These are phyloP conservation scores for Mesorhabditis spiculigera DNA, from an alignment of 2,888 invertebrate species.

Conservation along the genomic window DNA sequence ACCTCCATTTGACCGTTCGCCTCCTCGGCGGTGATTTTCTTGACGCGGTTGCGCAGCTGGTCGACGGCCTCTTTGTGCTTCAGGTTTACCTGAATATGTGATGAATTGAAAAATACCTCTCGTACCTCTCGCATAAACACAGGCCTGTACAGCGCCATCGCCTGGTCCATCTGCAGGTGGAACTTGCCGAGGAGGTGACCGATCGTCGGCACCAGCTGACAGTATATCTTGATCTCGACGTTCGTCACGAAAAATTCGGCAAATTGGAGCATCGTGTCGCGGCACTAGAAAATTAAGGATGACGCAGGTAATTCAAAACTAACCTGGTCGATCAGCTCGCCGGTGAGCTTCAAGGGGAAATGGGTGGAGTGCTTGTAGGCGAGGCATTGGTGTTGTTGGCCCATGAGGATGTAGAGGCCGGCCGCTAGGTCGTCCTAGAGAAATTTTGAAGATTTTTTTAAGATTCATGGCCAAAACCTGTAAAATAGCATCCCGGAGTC, in stretches of 20 bases:
- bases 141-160: conserved; percentile 85
- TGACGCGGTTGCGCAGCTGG: no score
- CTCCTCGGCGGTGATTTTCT: neutral
- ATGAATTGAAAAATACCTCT: no score
- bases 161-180: conserved; percentile 89
- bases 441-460: neutral
- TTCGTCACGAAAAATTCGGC: conserved; percentile 90
- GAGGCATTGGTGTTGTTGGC: conserved; percentile 93
- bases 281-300: conserved; percentile 72
- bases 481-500: conserved; percentile 89
- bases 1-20: neutral
- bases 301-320: conserved; percentile 7
- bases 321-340: conserved; percentile 70
- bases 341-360: conserved; percentile 73
- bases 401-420: conserved; percentile 85
- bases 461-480: conserved; percentile 64
- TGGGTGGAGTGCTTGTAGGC: conserved; percentile 67
- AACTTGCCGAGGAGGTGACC: conserved; percentile 69
- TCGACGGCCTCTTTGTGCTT: no score
- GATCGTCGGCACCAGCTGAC: conserved; percentile 29
- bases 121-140: conserved; percentile 19
- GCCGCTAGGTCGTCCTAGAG: conserved; percentile 58
- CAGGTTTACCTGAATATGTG: conserved; percentile 6
- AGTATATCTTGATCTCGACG: conserved; percentile 89
- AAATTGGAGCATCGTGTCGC: conserved; percentile 95